A percentile compares a stretch with the other conserved stretches of the same genome.
Conservation (phyloP, 1,140 invertebrate genomes). For the Oreohelix idahoensis region DNA sequence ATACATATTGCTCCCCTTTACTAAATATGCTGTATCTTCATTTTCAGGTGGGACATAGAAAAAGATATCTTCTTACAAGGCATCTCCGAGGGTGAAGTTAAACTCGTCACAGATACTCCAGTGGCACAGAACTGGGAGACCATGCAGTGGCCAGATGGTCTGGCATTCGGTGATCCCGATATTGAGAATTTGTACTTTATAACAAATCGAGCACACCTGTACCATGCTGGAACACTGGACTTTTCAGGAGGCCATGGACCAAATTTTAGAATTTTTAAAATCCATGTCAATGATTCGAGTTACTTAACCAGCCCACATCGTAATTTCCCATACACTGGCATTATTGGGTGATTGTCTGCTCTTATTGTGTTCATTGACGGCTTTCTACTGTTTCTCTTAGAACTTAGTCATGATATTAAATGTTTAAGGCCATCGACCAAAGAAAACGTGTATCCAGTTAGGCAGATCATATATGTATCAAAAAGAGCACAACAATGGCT, state of each 20-base stretch:
- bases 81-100: slow-evolving; percentile 11
- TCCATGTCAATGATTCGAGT: slow-evolving; percentile 12
- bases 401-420: no score
- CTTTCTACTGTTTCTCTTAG: no score
- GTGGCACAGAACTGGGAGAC: slow-evolving; percentile 18
- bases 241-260: slow-evolving; percentile 8
- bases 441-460: no score
- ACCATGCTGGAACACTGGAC: slow-evolving; percentile 2
- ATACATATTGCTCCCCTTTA: not conserved
- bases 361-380: no score
- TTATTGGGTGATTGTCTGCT: not conserved
- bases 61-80: not conserved
- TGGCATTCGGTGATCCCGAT: not conserved
- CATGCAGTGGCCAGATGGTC: slow-evolving; percentile 29
- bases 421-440: no score
- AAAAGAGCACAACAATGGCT: no score
- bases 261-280: slow-evolving; percentile 13
- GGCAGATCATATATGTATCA: no score
- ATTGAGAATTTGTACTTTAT: slow-evolving; percentile 14
- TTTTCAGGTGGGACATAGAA: slow-evolving; percentile 18
- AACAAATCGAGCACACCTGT: slow-evolving; percentile 11
- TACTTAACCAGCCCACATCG: not conserved
- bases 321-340: slow-evolving; percentile 1
- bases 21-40: not conserved
- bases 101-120: not conserved